Evolutionary conservation across 2,888 invertebrate species (phyloP).

Genomic region (Steromphala cineraria): DNA sequence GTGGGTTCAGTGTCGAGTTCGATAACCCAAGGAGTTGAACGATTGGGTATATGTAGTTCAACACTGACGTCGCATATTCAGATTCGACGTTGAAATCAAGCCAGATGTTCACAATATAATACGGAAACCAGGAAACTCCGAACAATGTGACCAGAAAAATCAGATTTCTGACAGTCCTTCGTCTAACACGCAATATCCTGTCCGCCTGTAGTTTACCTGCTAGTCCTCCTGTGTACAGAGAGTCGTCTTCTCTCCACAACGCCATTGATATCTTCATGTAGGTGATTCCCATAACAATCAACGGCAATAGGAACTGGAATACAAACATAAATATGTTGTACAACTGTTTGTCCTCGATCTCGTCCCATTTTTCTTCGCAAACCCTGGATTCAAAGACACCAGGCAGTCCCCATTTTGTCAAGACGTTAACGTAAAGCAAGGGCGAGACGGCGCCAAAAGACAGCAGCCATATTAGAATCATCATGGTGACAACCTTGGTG

Average conservation of each 20-base stretch:
- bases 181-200: constrained; percentile 51
- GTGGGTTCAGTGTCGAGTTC: constrained; percentile 67
- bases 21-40: constrained; percentile 59
- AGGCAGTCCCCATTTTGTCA: constrained; percentile 41
- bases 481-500: constrained; percentile 49
- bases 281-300: constrained; percentile 53
- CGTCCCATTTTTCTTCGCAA: constrained; percentile 58
- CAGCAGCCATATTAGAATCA: constrained; percentile 54
- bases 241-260: constrained; percentile 52
- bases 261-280: constrained; percentile 57
- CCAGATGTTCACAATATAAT: constrained; percentile 65
- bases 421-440: constrained; percentile 53
- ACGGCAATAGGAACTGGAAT: constrained; percentile 53
- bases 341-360: constrained; percentile 44
- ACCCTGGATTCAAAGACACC: constrained; percentile 46
- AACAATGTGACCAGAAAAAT: constrained; percentile 59
- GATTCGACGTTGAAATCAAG: constrained; percentile 53
- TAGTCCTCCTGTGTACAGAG: constrained; percentile 32
- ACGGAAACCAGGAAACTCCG: constrained; percentile 64
- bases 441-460: constrained; percentile 57
- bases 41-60: constrained; percentile 54
- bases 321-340: constrained; percentile 59
- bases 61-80: constrained; percentile 23
- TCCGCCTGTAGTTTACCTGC: constrained; percentile 41
- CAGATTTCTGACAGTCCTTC: constrained; percentile 60